These are phyloP conservation scores for Coilia nasus DNA, from an alignment of 2,797 vertebrate species.

Conservation along the genomic window DNA sequence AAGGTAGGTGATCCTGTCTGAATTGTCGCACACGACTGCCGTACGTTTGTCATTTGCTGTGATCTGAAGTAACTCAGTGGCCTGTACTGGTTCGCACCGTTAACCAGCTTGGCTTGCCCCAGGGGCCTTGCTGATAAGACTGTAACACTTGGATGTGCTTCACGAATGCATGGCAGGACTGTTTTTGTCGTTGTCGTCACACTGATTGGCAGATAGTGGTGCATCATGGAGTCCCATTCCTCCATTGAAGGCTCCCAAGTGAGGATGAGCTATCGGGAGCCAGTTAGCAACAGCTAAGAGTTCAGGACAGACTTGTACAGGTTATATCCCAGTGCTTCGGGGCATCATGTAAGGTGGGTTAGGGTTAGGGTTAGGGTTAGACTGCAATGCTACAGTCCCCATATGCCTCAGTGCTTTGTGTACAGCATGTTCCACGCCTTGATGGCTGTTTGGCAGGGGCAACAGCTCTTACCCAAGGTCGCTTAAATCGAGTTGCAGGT, in stretches of 20 bases:
- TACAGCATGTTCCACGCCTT: background rate
- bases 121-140: constrained; percentile 16
- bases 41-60: background rate
- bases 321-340: background rate
- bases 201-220: background rate
- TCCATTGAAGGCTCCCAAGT: background rate
- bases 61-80: background rate
- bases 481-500: background rate
- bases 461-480: background rate
- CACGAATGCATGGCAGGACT: constrained; percentile 25
- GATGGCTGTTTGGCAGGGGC: background rate
- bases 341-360: background rate
- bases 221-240: background rate
- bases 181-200: background rate
- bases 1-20: constrained; percentile 78
- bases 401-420: background rate
- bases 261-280: background rate
- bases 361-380: too few relatives aligned
- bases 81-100: background rate
- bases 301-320: background rate
- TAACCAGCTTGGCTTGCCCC: constrained; percentile 36
- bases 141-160: constrained; percentile 14
- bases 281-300: background rate
- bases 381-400: background rate
- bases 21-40: background rate